Base-by-base conservation (phyloP, 2,797 vertebrate species). In the Bryconaethiops microstoma region DNA sequence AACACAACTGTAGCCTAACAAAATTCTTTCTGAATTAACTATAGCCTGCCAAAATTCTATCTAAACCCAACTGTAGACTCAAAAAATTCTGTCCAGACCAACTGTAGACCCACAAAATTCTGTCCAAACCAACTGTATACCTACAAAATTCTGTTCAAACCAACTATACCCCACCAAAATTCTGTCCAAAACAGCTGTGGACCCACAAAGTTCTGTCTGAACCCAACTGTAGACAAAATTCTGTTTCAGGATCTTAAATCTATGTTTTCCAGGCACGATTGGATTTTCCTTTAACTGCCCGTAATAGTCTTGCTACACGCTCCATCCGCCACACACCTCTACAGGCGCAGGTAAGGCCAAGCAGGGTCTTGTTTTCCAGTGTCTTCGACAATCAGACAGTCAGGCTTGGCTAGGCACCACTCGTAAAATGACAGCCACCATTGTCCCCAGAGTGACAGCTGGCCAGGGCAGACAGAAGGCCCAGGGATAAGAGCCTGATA, bases 401-500 rank as follows among this genome's bases (percentile, higher is more conserved):
- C 83, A 85, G 73, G 86, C 81, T 83, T 82, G 71, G 65, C 77
- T 82, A 74, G 76, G 64, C 80, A 76, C 70, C 21, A 23, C 67
- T 84, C 29, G n/a, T 17, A 21, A 68, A 69, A 73, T 85, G 88
- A 87, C 86, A 85, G 81, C 64, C 72, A 77, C 83, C 76, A 82
- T 86, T 88, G 86, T 87, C 83, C 83, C 77, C 23, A 60, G 82
- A 83, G 84, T 88, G 87, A 85, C 83, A 81, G 83, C 80, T 75
- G 79, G 79, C 79, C 79, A 57, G 64, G 25, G 69, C 62, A 70
- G 78, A 76, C 83, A 65, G 14, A 77, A 81, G 77, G 40, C 74
- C 35, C 45, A 16, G 60, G 77, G 68, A 88, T 62, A 79, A 77
- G 67, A 83, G 77, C 60, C 69, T 78, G 84, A 84, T 87, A 78